Evolutionary conservation across 1,140 invertebrate species (phyloP).

Genomic region (Schlechtendalia chinensis): DNA sequence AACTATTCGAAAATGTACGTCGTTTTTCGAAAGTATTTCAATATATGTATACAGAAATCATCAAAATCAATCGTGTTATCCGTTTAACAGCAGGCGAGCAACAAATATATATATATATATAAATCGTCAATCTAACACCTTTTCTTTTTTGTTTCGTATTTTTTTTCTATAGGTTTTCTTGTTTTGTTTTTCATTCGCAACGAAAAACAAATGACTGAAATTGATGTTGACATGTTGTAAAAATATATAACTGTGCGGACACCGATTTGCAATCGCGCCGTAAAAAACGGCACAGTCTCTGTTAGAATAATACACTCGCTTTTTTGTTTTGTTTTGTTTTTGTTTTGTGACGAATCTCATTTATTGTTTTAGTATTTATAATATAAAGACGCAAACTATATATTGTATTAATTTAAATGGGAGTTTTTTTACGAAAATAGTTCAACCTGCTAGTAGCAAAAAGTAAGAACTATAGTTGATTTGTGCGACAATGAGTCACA

Average conservation of each 20-base stretch:
- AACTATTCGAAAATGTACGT: too few relatives aligned
- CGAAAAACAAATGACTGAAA: not conserved
- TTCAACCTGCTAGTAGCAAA: too few relatives aligned
- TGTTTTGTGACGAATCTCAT: too few relatives aligned
- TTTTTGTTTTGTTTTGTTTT: too few relatives aligned
- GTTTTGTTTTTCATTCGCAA: not conserved
- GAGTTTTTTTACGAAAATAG: too few relatives aligned
- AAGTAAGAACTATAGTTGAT: too few relatives aligned
- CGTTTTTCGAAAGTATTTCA: too few relatives aligned
- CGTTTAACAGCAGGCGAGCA: conserved; percentile 32
- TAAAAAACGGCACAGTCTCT: not conserved
- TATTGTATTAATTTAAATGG: too few relatives aligned
- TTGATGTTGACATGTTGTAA: conserved; percentile 24
- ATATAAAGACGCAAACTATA: too few relatives aligned
- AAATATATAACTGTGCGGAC: not conserved
- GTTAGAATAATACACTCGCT: conserved; percentile 17
- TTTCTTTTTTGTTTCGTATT: not conserved
- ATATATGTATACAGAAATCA: too few relatives aligned
- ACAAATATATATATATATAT: not conserved
- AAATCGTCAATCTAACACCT: conserved; percentile 6
- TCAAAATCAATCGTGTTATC: conserved; percentile 19
- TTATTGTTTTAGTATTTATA: too few relatives aligned
- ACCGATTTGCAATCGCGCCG: not conserved
- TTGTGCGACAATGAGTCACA: too few relatives aligned
- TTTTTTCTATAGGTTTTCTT: not conserved